Base-by-base conservation (phyloP, 92 coral and sea anemone species). In the Heteractis magnifica region DNA sequence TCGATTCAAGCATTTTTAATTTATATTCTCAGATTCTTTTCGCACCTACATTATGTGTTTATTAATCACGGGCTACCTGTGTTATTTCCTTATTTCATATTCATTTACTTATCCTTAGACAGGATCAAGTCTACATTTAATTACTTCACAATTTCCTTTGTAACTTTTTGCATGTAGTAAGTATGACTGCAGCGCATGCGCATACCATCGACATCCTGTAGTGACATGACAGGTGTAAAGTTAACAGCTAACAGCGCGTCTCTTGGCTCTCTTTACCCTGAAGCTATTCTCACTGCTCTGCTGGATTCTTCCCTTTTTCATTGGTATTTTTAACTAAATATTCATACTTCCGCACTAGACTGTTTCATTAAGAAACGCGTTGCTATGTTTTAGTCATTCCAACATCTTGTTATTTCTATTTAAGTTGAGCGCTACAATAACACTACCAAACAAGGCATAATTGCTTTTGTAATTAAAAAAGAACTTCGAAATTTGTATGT, bases 381-480 rank as follows among this genome's bases (percentile, higher is more conserved):
- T 34, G 44, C 44, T 8, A 55, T 55, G 14, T 10, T 62, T n/a
- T 62, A 8, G 12, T 8, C 21, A 18, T 1, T 62, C 18, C 12
- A 9, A 12, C 23, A 18, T 5, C 6, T 5, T 16, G 23, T 18
- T 62, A 5, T 23, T 5, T 4, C 23, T 62, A n/a, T 62, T 18
- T 18, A 12, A 58, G 70, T 4, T 23, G 70, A 34, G 70, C 70
- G 70, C 23, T 18, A 62, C 18, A 34, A 34, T 34, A 34, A 34
- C 44, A 34, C 44, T 34, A 34, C 18, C 70, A 64, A 14, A 14
- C 44, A 52, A 23, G 18, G 21, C 44, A 80, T 65, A 80, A 64
- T 50, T 15, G 75, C 76, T 49, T 80, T 16, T 48, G n/a, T 60
- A 44, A 80, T 80, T 80, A 23, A 80, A 51, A 10, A 49, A 51